Evolutionary conservation across 2,113 vertebrate genomes (phyloP), one percentile per base, ranked within the genome.

Genomic region (Zapornia atra): DNA sequence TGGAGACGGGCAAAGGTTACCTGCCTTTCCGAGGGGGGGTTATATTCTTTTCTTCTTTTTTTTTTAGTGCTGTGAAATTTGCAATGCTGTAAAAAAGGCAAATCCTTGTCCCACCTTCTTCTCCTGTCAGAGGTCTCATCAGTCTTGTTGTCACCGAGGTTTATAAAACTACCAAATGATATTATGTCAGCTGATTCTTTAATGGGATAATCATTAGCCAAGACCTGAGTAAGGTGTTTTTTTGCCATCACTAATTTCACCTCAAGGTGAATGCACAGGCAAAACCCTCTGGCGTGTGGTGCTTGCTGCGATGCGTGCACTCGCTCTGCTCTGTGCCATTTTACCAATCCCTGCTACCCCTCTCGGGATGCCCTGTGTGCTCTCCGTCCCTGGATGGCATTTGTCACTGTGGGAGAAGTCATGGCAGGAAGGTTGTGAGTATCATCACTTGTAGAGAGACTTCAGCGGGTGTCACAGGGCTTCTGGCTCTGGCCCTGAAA

Each of bases 121-220:
- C 38, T 19, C 65, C 12, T 50, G 70, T 64, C 91, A 89, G 82
- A 77, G 31, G 63, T 54, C 92, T 96, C 97, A 98, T 98, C 98
- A 91, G 44, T 98, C 98, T 98, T 96, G 85, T 96, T 96, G 95
- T 97, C 97, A 94, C 50, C 1, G 42, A 68, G 90, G 97, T 98
- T 98, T 98, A 98, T 98, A 97, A 97, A 96, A 92, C 96, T 95
- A 94, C 96, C 94, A 83, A 92, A 91, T 91, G 94, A 94, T 85
- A 65, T 93, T 38, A 91, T 90, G 90, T 94, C 96, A 91, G 85
- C 95, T 68, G 82, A 90, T 92, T 94, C 86, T 94, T 80, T 95
- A 94, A 95, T 86, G 81, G 92, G 92, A 90, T 95, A 88, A 92
- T 88, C 40, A 44, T 85, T 82, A 91, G 95, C 96, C 94, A 94